These are phyloP conservation scores for Brevimyrus niger DNA, from an alignment of 2,113 vertebrate species.

Conservation along the genomic window DNA sequence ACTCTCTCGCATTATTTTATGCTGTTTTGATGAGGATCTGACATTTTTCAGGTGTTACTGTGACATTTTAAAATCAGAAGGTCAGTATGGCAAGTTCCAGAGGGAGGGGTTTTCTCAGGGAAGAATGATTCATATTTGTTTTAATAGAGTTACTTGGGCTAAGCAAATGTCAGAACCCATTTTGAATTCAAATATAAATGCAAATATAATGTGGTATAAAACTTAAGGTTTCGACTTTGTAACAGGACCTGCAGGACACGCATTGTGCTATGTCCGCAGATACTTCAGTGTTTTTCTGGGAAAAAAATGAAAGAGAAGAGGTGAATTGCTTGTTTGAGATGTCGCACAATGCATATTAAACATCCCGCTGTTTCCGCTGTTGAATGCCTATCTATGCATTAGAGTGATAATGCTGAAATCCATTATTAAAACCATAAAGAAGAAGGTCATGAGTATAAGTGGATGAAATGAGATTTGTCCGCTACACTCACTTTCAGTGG, in stretches of 20 bases:
- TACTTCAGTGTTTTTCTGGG: background rate
- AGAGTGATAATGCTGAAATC: background rate
- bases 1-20: background rate
- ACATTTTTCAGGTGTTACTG: background rate
- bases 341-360: background rate
- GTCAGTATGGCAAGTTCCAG: background rate
- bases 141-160: background rate
- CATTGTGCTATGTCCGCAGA: background rate
- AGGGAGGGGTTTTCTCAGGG: background rate
- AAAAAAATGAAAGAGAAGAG: background rate
- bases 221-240: background rate
- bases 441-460: background rate
- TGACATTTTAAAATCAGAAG: slow-evolving; percentile 4
- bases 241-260: background rate
- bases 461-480: background rate
- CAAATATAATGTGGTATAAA: background rate
- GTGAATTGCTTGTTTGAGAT: background rate
- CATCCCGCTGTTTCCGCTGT: background rate
- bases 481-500: background rate
- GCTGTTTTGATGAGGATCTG: background rate
- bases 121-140: background rate
- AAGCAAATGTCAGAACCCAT: background rate
- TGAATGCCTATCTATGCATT: background rate
- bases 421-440: background rate
- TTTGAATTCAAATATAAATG: background rate